Percentiles rank a stretch among this genome's conserved stretches.
These are phyloP conservation scores for Phymatocera aterrima DNA, from an alignment of 2,888 invertebrate genomes.

Conservation along the genomic window DNA sequence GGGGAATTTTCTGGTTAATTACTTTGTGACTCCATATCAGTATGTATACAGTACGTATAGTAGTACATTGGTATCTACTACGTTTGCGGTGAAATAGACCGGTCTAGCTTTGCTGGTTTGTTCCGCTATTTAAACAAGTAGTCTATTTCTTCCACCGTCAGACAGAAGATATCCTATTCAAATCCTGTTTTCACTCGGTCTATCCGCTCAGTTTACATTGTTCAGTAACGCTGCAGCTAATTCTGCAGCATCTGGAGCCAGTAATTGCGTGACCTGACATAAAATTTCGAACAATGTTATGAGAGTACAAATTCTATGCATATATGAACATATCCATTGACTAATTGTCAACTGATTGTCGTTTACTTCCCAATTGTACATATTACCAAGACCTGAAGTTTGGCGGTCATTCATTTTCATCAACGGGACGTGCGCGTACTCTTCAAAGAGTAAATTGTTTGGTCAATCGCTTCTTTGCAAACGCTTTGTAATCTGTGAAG, in stretches of 20 bases:
- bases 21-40: background rate
- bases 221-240: background rate
- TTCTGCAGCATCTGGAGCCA: too few relatives aligned
- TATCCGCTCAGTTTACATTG: background rate
- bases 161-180: background rate
- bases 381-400: background rate
- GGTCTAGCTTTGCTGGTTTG: conserved; percentile 1
- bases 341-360: too few relatives aligned
- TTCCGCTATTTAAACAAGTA: conserved; percentile 42
- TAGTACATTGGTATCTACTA: too few relatives aligned
- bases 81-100: conserved; percentile 18
- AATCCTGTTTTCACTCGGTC: conserved; percentile 17
- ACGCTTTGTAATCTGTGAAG: background rate
- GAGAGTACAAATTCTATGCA: background rate
- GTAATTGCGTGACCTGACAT: too few relatives aligned
- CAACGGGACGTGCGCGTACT: background rate
- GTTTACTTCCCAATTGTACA: too few relatives aligned
- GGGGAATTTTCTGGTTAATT: conserved; percentile 8
- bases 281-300: background rate
- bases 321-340: background rate
- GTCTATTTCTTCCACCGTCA: background rate
- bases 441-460: background rate
- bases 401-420: background rate
- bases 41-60: too few relatives aligned
- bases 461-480: conserved; percentile 8